Evolutionary conservation across 1,140 invertebrate species (phyloP).

Genomic region (Nephila pilipes): DNA sequence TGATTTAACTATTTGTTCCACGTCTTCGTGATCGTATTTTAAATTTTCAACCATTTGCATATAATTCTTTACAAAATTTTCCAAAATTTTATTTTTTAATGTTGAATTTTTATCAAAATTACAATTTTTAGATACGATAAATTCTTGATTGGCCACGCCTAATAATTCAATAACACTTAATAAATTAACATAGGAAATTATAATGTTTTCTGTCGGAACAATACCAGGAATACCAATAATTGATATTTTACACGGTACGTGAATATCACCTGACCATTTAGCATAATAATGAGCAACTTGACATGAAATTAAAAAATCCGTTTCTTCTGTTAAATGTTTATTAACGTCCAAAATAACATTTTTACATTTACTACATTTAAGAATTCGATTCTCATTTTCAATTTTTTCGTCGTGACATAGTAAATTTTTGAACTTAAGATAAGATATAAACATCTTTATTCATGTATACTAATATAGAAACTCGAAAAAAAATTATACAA

Average conservation of each 20-base stretch:
- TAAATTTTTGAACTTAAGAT: slow-evolving; percentile 30
- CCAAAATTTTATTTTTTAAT: slow-evolving; percentile 35
- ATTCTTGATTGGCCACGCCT: slow-evolving; percentile 30
- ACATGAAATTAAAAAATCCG: slow-evolving; percentile 26
- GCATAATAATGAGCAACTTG: slow-evolving; percentile 46
- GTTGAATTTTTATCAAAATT: neutral
- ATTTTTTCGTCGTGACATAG: neutral
- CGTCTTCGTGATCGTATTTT: neutral
- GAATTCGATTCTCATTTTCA: neutral
- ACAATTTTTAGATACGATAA: neutral
- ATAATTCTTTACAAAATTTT: slow-evolving; percentile 16
- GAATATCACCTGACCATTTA: slow-evolving; percentile 5
- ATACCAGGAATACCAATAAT: slow-evolving; percentile 22
- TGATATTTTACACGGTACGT: neutral
- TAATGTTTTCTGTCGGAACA: neutral
- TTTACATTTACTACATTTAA: slow-evolving; percentile 13
- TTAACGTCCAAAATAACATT: neutral
- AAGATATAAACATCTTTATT: slow-evolving; percentile 48
- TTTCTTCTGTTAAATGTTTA: slow-evolving; percentile 29
- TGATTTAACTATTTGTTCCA: neutral
- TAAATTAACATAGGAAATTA: slow-evolving; percentile 3
- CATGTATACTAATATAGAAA: slow-evolving; percentile 25
- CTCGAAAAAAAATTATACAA: slow-evolving; percentile 4
- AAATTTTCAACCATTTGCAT: neutral
- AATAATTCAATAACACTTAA: slow-evolving; percentile 11